Percentiles rank a stretch among this genome's conserved stretches.
phyloP scores from a whole-genome alignment of 2,888 invertebrate genomes.

The Epistrophella euchroma region DNA sequence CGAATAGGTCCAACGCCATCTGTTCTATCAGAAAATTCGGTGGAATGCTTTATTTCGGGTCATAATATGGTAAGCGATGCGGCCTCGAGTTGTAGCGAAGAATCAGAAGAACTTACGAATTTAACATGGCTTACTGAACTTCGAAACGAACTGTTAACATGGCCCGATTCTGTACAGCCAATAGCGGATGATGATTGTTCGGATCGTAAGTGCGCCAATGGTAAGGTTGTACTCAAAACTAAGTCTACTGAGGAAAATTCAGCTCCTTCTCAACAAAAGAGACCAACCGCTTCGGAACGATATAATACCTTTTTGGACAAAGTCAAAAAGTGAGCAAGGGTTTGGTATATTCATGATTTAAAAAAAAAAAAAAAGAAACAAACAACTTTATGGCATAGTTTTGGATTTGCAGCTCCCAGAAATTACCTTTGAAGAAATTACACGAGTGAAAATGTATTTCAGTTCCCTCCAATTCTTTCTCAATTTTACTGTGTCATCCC shows the following conservation, averaged over 20 bases:
- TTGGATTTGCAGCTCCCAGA: neutral
- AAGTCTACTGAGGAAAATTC: slow-evolving; percentile 31
- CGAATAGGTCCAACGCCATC: slow-evolving; percentile 75
- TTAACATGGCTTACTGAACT: slow-evolving; percentile 82
- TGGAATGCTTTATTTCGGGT: slow-evolving; percentile 66
- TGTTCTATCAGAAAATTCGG: slow-evolving; percentile 74
- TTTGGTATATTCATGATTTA: neutral
- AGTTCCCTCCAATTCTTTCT: too few relatives aligned
- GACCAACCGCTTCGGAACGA: slow-evolving; percentile 81
- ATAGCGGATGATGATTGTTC: slow-evolving; percentile 77
- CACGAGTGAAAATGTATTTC: too few relatives aligned
- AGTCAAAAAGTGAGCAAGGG: slow-evolving; percentile 80
- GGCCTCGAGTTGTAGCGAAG: slow-evolving; percentile 75
- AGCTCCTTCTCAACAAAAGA: slow-evolving; percentile 75
- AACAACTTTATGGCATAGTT: too few relatives aligned
- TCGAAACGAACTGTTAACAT: slow-evolving; percentile 81
- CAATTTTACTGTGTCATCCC: too few relatives aligned
- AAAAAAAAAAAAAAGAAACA: neutral
- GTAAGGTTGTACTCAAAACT: neutral
- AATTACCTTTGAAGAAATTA: neutral
- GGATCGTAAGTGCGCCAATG: slow-evolving; percentile 27
- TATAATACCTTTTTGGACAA: slow-evolving; percentile 82
- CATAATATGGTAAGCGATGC: slow-evolving; percentile 64
- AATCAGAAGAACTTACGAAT: slow-evolving; percentile 82
- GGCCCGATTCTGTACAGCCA: slow-evolving; percentile 79